These are phyloP conservation scores for Pseudococcus jackbeardsleyi DNA, from an alignment of 2,888 invertebrate species.

Conservation along the genomic window DNA sequence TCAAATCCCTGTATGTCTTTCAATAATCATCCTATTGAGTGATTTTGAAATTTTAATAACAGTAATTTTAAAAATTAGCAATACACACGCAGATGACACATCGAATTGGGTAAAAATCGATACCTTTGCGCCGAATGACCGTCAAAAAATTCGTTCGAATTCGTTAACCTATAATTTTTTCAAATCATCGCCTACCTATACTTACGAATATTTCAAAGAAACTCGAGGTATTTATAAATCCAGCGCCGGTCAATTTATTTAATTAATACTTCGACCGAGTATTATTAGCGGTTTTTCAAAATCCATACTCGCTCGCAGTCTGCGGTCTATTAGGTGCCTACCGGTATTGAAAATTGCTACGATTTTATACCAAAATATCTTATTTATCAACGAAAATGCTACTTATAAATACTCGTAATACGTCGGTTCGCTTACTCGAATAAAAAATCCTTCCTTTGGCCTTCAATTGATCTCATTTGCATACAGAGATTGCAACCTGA, in stretches of 20 bases:
- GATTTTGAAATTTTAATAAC: constrained; percentile 43
- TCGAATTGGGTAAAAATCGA: neutral
- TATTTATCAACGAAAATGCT: neutral
- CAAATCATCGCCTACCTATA: constrained; percentile 16
- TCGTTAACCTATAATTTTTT: constrained; percentile 33
- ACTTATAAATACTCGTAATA: too few species aligned
- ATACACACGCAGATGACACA: constrained; percentile 27
- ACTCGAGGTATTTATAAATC: neutral
- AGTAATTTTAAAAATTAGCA: neutral
- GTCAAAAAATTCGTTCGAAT: constrained; percentile 23
- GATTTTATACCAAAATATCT: neutral
- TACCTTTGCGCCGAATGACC: constrained; percentile 8
- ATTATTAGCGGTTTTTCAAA: constrained; percentile 22
- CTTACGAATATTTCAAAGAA: neutral
- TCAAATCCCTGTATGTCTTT: neutral
- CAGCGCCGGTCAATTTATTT: constrained; percentile 15
- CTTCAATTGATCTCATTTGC: constrained; percentile 24
- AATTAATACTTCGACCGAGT: constrained; percentile 1
- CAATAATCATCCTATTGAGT: constrained; percentile 7
- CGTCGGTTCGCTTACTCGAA: neutral
- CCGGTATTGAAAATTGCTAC: neutral
- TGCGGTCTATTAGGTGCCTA: neutral
- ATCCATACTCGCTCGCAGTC: neutral
- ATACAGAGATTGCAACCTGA: constrained; percentile 14
- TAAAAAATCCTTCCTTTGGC: neutral